Base-by-base conservation (phyloP, 1,140 invertebrate species). In the Bathynomus jamesi region DNA sequence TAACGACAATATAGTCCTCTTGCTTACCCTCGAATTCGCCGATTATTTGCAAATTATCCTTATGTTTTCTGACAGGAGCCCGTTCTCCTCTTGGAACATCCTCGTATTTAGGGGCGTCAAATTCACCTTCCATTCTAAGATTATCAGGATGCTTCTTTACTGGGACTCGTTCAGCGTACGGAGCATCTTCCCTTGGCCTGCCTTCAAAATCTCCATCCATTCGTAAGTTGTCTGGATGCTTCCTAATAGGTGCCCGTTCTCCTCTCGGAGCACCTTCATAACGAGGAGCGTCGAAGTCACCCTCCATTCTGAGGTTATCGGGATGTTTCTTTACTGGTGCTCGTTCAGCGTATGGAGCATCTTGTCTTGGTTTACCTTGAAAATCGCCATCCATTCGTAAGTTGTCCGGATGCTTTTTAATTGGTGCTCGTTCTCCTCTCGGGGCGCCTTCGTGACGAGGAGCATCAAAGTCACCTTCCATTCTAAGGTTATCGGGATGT, bases 251-350 rank as follows among this genome's bases (percentile, higher is more conserved):
- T 1, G 80, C 78, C 63, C 85, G 79, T 70, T 87, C 85, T 24
- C 81, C 84, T 79, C 27, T 81, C 74, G 81, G 61, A 70, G 78
- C 73, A 81, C 83, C 30, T 61, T 78, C 73, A 53, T 71, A 61
- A 25, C 72, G 68, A 53, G 70, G 70, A 0, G 69, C 74, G 13
- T 69, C 29, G 65, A 90, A 79, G 77, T 88, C 86, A 21, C 89
- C 89, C 78, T 89, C 88, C 7, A 87, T 85, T 4, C 80, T 79
- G 0, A 90, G 78, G 76, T 86, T 85, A 69, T 86, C 84, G 72
- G 80, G 72, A 72, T 86, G 78, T 68, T 78, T 78, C 13, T 82
- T 80, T 17, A 83, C 77, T 4, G 81, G 74, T 0, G 81, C 82
- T 31, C 72, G 83, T 67, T 72, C 76, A 64, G 32, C 72, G 13